Conservation (phyloP, 2,888 invertebrate genomes). For the Prosopocoilus inquinatus region DNA sequence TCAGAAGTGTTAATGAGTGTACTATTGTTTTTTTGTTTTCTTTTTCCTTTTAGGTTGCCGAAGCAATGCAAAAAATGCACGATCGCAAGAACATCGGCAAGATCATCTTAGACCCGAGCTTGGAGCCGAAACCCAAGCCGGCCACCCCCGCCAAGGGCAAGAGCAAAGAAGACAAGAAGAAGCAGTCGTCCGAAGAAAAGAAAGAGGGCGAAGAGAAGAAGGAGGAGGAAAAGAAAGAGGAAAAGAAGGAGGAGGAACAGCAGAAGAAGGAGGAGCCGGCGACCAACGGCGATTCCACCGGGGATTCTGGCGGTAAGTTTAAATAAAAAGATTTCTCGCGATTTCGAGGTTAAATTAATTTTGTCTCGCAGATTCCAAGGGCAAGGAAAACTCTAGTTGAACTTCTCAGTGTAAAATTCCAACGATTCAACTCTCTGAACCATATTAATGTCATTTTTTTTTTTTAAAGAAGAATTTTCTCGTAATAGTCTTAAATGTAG, state of each 20-base stretch:
- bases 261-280: conserved; percentile 47
- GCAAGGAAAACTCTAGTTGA: conserved; percentile 66
- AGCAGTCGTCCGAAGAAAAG: conserved; percentile 68
- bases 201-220: conserved; percentile 55
- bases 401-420: conserved; percentile 32
- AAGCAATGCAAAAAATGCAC: conserved; percentile 92
- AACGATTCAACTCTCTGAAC: conserved; percentile 13
- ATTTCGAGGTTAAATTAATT: background rate
- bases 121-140: conserved; percentile 77
- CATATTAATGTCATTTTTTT: conserved; percentile 15
- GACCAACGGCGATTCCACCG: conserved; percentile 55
- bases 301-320: conserved; percentile 49
- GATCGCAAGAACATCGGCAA: conserved; percentile 90
- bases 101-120: conserved; percentile 76
- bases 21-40: too few species aligned
- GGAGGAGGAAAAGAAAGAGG: conserved; percentile 50
- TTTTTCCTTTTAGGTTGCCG: conserved; percentile 62
- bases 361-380: conserved; percentile 63
- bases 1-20: background rate
- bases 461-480: conserved; percentile 1
- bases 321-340: conserved; percentile 2
- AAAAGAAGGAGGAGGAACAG: conserved; percentile 38
- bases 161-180: conserved; percentile 69
- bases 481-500: conserved; percentile 1
- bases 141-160: conserved; percentile 76